These are phyloP conservation scores for Nixonia krombeini DNA, from an alignment of 1,140 invertebrate genomes.

Conservation along the genomic window DNA sequence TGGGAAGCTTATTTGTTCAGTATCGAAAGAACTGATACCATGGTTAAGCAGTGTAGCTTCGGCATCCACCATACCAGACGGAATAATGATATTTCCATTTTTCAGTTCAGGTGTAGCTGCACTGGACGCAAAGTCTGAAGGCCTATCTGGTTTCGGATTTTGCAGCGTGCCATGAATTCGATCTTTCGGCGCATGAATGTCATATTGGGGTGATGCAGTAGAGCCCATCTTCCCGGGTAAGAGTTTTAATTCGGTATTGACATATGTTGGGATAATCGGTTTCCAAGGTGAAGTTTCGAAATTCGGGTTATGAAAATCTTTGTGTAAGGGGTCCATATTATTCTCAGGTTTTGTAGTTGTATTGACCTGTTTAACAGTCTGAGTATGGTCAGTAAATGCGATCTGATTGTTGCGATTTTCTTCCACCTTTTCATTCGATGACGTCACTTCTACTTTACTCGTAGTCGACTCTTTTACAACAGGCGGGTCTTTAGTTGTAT, in stretches of 20 bases:
- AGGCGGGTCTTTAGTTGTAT: slow-evolving; percentile 3
- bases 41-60: slow-evolving; percentile 27
- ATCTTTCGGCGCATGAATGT: not conserved
- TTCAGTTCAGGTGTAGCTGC: slow-evolving; percentile 1
- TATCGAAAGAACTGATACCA: slow-evolving; percentile 52
- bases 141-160: not conserved
- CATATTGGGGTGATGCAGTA: not conserved
- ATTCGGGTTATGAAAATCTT: slow-evolving; percentile 60
- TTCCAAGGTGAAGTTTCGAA: slow-evolving; percentile 67
- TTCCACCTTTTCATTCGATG: slow-evolving; percentile 3
- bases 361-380: not conserved
- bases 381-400: not conserved
- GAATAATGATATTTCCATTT: slow-evolving; percentile 32
- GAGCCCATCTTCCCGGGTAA: slow-evolving; percentile 18
- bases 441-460: slow-evolving; percentile 2
- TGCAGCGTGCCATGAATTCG: slow-evolving; percentile 3
- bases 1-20: slow-evolving; percentile 57
- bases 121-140: not conserved
- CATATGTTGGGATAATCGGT: slow-evolving; percentile 62
- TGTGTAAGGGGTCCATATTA: slow-evolving; percentile 19
- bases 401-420: slow-evolving; percentile 3
- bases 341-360: slow-evolving; percentile 17
- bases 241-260: slow-evolving; percentile 55
- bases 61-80: slow-evolving; percentile 31
- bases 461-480: slow-evolving; percentile 5